Evolutionary conservation across 2,888 invertebrate species (phyloP).

Genomic region (Strigamia crassipes): DNA sequence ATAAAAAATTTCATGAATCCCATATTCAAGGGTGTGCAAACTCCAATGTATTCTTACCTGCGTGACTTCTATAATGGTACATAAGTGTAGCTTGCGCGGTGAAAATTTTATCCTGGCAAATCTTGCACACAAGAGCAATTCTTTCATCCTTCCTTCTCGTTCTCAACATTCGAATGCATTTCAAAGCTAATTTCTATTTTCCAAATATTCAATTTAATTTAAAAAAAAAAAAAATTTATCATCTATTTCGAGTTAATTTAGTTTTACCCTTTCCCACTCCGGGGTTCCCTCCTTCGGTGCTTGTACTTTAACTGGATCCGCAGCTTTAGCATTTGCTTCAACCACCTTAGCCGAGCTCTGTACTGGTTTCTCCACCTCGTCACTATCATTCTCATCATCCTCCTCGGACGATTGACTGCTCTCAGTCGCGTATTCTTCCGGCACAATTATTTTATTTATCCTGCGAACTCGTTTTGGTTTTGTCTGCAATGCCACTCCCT

Average conservation of each 20-base stretch:
- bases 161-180: slow-evolving; percentile 63
- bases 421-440: slow-evolving; percentile 44
- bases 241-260: background rate
- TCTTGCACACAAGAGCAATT: slow-evolving; percentile 63
- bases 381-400: background rate
- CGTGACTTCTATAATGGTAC: slow-evolving; percentile 67
- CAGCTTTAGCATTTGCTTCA: background rate
- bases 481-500: background rate
- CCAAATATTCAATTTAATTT: background rate
- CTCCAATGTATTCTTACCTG: slow-evolving; percentile 55
- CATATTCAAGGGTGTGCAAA: too few species aligned
- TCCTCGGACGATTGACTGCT: slow-evolving; percentile 42
- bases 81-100: slow-evolving; percentile 67
- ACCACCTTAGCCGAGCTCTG: background rate
- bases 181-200: slow-evolving; percentile 62
- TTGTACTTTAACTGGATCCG: background rate
- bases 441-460: slow-evolving; percentile 44
- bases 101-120: slow-evolving; percentile 64
- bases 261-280: slow-evolving; percentile 56
- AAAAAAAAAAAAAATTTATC: too few species aligned
- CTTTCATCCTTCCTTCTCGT: slow-evolving; percentile 65
- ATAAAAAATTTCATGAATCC: too few species aligned
- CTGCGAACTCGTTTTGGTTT: slow-evolving; percentile 43
- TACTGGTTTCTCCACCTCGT: background rate
- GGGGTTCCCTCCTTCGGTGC: slow-evolving; percentile 50